These are phyloP conservation scores for Calameuta idolon DNA, from an alignment of 2,888 invertebrate genomes.

Conservation along the genomic window DNA sequence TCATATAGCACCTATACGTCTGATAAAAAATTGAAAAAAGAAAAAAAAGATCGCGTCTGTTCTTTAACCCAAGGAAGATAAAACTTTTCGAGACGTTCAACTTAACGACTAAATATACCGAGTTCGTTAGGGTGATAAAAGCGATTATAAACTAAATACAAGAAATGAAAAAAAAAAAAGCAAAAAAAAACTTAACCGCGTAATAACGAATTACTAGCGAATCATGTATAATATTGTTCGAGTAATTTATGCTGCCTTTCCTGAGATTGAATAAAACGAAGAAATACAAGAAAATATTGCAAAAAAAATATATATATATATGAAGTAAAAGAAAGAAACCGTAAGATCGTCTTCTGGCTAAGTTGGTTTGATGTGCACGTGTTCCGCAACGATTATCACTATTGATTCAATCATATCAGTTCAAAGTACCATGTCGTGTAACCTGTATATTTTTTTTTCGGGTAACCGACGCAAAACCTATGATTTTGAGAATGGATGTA, in stretches of 20 bases:
- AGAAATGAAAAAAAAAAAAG: neutral
- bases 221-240: constrained; percentile 29
- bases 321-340: neutral
- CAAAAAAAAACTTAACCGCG: neutral
- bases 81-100: neutral
- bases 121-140: neutral
- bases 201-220: neutral
- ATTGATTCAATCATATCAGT: neutral
- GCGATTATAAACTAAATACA: neutral
- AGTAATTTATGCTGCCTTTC: constrained; percentile 50
- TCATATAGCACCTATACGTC: neutral
- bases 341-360: constrained; percentile 4
- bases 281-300: constrained; percentile 5
- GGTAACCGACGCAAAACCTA: constrained; percentile 18
- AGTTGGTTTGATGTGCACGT: constrained; percentile 10
- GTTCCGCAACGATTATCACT: neutral
- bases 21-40: neutral
- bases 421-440: neutral
- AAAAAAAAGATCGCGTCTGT: neutral
- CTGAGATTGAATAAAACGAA: constrained; percentile 30
- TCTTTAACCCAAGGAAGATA: neutral
- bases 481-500: constrained; percentile 53
- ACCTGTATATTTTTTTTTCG: neutral
- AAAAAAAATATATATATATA: neutral
- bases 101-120: neutral